phyloP scores from a whole-genome alignment of 1,140 invertebrate species.

The Formica exsecta region DNA sequence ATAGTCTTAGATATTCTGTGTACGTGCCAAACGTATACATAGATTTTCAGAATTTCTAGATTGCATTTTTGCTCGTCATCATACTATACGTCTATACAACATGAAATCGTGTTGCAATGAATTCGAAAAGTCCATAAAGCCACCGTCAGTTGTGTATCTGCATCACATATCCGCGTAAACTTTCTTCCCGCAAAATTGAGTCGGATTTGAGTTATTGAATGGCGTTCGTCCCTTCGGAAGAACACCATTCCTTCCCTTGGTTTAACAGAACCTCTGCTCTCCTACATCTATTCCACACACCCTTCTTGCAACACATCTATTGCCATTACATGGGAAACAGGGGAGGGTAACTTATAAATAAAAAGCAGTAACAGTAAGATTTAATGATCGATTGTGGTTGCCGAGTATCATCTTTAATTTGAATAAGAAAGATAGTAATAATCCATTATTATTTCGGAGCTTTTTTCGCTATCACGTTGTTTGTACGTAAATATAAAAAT shows the following conservation, averaged over 20 bases:
- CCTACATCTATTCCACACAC: slow-evolving; percentile 69
- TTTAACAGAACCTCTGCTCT: slow-evolving; percentile 69
- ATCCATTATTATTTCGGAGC: slow-evolving; percentile 71
- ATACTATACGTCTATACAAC: neutral
- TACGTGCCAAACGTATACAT: neutral
- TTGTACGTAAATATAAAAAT: neutral
- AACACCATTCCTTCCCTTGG: slow-evolving; percentile 14
- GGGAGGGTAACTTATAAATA: slow-evolving; percentile 82
- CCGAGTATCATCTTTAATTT: slow-evolving; percentile 56
- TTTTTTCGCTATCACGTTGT: neutral
- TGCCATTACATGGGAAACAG: slow-evolving; percentile 73
- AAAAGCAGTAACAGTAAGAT: slow-evolving; percentile 75
- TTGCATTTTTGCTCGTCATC: neutral
- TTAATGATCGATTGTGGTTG: slow-evolving; percentile 65
- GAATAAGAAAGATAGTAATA: slow-evolving; percentile 73
- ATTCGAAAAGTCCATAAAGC: slow-evolving; percentile 63
- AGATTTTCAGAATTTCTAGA: neutral
- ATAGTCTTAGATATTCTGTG: neutral
- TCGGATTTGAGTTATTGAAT: slow-evolving; percentile 83
- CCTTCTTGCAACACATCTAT: slow-evolving; percentile 77
- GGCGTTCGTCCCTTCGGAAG: slow-evolving; percentile 73
- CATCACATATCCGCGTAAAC: slow-evolving; percentile 66
- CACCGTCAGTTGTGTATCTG: slow-evolving; percentile 43
- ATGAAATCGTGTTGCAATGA: neutral
- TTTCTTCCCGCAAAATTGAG: slow-evolving; percentile 82